Evolutionary conservation across 2,888 invertebrate species (phyloP).

Genomic region (Chrysolina americana): DNA sequence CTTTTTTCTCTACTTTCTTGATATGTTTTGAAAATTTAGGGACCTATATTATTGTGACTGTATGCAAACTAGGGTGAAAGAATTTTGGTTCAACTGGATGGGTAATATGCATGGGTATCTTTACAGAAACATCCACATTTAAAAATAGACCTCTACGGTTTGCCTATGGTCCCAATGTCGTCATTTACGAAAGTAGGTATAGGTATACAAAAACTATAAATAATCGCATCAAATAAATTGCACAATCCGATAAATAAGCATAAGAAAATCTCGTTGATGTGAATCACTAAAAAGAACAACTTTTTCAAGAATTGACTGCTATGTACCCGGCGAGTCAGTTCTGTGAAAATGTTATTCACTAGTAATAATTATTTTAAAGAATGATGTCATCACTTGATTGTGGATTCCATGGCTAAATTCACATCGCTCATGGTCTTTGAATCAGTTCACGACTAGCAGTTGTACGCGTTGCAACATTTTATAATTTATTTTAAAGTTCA

Average conservation of each 20-base stretch:
- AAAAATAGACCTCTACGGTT: conserved; percentile 2
- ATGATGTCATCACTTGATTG: conserved; percentile 58
- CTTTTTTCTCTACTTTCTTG: not conserved
- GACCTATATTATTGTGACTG: too few relatives aligned
- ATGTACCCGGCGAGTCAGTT: conserved; percentile 27
- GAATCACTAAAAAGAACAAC: not conserved
- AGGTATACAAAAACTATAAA: conserved; percentile 23
- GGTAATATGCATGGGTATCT: too few relatives aligned
- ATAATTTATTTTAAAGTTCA: conserved; percentile 35
- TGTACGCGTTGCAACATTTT: conserved; percentile 51
- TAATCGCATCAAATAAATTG: not conserved
- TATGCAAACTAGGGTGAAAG: not conserved
- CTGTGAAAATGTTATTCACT: conserved; percentile 55
- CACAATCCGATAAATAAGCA: not conserved
- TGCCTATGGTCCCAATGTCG: not conserved
- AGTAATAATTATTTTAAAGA: conserved; percentile 60
- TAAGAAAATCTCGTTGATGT: too few relatives aligned
- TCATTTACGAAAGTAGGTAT: conserved; percentile 12
- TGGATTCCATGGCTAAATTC: conserved; percentile 41
- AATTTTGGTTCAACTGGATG: not conserved
- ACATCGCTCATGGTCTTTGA: conserved; percentile 47
- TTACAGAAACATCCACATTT: not conserved
- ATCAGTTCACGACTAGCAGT: conserved; percentile 42
- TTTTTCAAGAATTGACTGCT: not conserved
- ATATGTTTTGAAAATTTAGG: too few relatives aligned